Base-by-base conservation (phyloP, 1,140 invertebrate species). In the Drosophila auraria region DNA sequence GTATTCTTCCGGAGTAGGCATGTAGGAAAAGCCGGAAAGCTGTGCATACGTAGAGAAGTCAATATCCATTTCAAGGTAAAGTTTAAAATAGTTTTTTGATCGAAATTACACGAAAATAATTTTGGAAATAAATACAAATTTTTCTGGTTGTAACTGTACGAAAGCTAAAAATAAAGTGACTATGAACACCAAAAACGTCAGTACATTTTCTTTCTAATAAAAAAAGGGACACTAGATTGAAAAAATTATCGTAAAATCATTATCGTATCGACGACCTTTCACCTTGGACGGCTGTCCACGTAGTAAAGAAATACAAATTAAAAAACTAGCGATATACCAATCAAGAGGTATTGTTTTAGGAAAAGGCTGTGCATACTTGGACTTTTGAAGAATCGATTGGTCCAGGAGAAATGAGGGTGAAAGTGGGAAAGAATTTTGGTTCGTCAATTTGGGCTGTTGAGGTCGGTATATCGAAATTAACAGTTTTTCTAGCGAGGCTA, bases 31-130 rank as follows among this genome's bases (percentile, higher is more conserved):
- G 12, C 50, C 73, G 17, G 57, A 50, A 9, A 82, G 40, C 63
- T 81, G 66, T 7, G 66, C 62, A 25, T 63, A 82, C 9, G 58
- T 60, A 15, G 62, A 33, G 20, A 15, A 82, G 27, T 82, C 72
- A n/a, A 81, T 64, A 5, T 75, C 72, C 56, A 75, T 75, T 11
- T 14, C 14, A 8, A 14, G 40, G 44, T 12, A 50, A 8, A 65
- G 27, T 38, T 54, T 65, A 3, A 14, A 38, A 27, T 23, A 30
- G 12, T 12, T 42, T 30, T 45, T 36, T 17, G 12, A 25, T 25
- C 15, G 15, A 47, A 58, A 38, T 0, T 17, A 15, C 44, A 49
- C 36, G 14, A 40, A 7, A 17, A n/a, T 15, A 70, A 70, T 70
- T 72, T 69, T 5, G 25, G 14, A 15, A 47, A 5, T n/a, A 49